Conservation (phyloP, 2,797 vertebrate genomes). For the Lepus oiostolus region DNA sequence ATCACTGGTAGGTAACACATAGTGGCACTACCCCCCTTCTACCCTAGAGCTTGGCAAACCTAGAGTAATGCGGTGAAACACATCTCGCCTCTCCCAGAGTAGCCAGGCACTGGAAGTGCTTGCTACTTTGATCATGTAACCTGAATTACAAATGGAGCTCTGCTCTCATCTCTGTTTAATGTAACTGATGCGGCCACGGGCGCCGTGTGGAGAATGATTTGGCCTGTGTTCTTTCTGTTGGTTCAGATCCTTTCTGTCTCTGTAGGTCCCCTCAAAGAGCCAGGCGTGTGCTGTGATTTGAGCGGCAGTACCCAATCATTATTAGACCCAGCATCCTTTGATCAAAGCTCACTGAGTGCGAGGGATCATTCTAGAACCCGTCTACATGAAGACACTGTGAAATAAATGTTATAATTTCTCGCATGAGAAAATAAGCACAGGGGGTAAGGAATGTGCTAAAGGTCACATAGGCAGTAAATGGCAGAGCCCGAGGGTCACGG, state of each 20-base stretch:
- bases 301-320: background rate
- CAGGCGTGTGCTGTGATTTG: background rate
- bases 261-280: background rate
- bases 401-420: background rate
- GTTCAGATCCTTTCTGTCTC: slow-evolving; percentile 72
- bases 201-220: background rate
- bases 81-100: slow-evolving; percentile 24
- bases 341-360: background rate
- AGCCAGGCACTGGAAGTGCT: background rate
- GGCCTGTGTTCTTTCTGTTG: slow-evolving; percentile 31
- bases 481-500: background rate
- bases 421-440: background rate
- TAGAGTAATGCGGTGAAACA: background rate
- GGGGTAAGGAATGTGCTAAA: background rate
- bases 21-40: background rate
- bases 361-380: background rate
- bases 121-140: background rate
- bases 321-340: background rate
- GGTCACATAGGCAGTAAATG: background rate
- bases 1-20: background rate
- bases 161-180: background rate
- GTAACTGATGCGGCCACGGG: background rate
- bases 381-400: background rate
- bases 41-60: background rate
- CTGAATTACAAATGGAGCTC: background rate